Evolutionary conservation across 2,888 invertebrate species (phyloP), one percentile per base, ranked within the genome.

Genomic region (Drosophila anomalipes): DNA sequence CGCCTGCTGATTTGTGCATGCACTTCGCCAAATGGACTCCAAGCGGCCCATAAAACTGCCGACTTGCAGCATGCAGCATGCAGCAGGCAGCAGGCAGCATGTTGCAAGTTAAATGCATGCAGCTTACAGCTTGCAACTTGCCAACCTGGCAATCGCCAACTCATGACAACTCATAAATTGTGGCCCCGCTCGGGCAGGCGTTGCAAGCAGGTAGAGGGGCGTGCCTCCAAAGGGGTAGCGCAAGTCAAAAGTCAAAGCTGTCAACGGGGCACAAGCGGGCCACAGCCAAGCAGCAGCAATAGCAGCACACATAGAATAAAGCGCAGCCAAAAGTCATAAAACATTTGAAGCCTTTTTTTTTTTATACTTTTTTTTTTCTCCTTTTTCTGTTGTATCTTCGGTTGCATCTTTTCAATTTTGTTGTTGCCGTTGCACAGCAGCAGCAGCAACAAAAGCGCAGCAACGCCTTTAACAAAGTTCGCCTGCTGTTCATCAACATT

Each of bases 401-500:
- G 86, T 61, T 75, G 88, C 86, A 85, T 89, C 89, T 89, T 86
- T 86, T 86, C 86, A 89, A 86, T 86, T 86, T 82, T 86, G 83
- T 86, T 83, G 76, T 81, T 77, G 88, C 77, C 70, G 72, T 85
- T 73, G 85, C 86, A 83, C 86, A 77, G 73, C 79, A 79, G 69
- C 73, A 67, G 66, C 85, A 70, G 63, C 82, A 89, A 83, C 89
- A 85, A 84, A 86, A 83, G 85, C 75, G 70, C 79, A 81, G 89
- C 75, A 86, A 86, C 89, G 85, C 89, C 85, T 89, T 83, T 86
- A 75, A 89, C 86, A 88, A 82, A 86, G 82, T 89, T 89, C 79
- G 88, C 86, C 89, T 83, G 86, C 90, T 86, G 87, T 86, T 90
- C 90, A 87, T 89, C 86, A 88, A 88, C 87, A 89, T 87, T 89